phyloP scores from a whole-genome alignment of 2,113 vertebrate species.

The Taurulus bubalis region DNA sequence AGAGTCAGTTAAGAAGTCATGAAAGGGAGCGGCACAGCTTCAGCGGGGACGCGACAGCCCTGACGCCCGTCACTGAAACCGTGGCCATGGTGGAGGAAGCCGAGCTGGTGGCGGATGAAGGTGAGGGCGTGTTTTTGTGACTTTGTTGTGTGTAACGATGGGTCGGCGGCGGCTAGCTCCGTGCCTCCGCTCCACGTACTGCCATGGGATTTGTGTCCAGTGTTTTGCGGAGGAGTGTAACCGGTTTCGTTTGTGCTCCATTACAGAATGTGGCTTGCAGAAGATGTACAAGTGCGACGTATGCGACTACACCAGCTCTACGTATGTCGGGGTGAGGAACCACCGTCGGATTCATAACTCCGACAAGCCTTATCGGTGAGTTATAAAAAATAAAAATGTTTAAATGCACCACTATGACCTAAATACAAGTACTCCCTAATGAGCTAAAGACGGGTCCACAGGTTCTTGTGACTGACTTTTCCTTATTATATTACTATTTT shows the following conservation, averaged over 20 bases:
- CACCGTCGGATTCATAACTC: slow-evolving; percentile 96
- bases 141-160: not conserved
- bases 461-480: not conserved
- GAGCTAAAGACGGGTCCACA: not conserved
- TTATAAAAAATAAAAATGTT: not conserved
- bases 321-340: slow-evolving; percentile 94
- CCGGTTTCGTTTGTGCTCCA: not conserved
- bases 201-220: not conserved
- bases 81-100: slow-evolving; percentile 62
- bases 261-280: slow-evolving; percentile 75
- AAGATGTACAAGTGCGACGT: slow-evolving; percentile 94
- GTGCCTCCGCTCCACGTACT: not conserved
- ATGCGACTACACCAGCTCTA: slow-evolving; percentile 95
- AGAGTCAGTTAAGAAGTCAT: slow-evolving; percentile 83
- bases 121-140: slow-evolving; percentile 49
- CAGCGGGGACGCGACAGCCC: slow-evolving; percentile 46
- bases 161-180: too few relatives aligned
- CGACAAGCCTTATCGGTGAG: slow-evolving; percentile 96
- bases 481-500: not conserved
- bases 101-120: slow-evolving; percentile 66
- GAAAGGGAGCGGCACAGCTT: slow-evolving; percentile 78
- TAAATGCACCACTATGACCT: not conserved
- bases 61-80: slow-evolving; percentile 66
- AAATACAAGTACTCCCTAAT: not conserved
- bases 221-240: not conserved